A percentile compares a stretch with the other conserved stretches of the same genome.
These are phyloP conservation scores for Bombus polaris DNA, from an alignment of 1,140 invertebrate genomes.

Conservation along the genomic window DNA sequence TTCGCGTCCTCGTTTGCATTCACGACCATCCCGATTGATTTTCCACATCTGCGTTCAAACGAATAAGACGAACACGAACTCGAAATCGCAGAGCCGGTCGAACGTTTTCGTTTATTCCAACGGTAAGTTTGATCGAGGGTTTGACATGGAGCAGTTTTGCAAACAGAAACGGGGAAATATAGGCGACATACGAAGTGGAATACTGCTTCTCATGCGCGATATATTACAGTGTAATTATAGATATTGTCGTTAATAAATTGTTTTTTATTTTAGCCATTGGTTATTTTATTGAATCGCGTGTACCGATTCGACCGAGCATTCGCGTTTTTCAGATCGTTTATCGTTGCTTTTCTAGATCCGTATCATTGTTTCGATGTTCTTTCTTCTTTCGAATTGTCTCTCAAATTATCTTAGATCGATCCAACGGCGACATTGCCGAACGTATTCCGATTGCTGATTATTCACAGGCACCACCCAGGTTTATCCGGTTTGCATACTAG, in stretches of 20 bases:
- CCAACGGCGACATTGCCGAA: background rate
- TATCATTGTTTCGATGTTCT: background rate
- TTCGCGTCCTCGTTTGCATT: background rate
- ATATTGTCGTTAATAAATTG: slow-evolving; percentile 80
- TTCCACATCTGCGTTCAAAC: background rate
- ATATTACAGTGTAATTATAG: slow-evolving; percentile 80
- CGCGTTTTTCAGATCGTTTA: background rate
- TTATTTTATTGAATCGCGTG: background rate
- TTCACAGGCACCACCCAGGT: background rate
- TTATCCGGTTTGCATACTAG: background rate
- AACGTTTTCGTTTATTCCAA: slow-evolving; percentile 66
- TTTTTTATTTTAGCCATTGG: slow-evolving; percentile 77
- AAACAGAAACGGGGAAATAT: slow-evolving; percentile 35
- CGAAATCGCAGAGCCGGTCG: slow-evolving; percentile 55
- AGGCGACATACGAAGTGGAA: slow-evolving; percentile 75
- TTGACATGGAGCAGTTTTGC: slow-evolving; percentile 70
- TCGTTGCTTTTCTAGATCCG: background rate
- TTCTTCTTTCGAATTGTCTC: background rate
- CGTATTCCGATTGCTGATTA: background rate
- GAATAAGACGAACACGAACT: too few species aligned
- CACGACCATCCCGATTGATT: background rate
- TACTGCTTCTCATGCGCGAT: slow-evolving; percentile 77
- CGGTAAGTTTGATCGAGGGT: slow-evolving; percentile 70
- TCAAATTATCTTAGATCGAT: background rate
- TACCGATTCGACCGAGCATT: background rate